A percentile compares a stretch with the other conserved stretches of the same genome.
These are phyloP conservation scores for Myiopsitta monachus DNA, from an alignment of 2,113 vertebrate species.

Conservation along the genomic window DNA sequence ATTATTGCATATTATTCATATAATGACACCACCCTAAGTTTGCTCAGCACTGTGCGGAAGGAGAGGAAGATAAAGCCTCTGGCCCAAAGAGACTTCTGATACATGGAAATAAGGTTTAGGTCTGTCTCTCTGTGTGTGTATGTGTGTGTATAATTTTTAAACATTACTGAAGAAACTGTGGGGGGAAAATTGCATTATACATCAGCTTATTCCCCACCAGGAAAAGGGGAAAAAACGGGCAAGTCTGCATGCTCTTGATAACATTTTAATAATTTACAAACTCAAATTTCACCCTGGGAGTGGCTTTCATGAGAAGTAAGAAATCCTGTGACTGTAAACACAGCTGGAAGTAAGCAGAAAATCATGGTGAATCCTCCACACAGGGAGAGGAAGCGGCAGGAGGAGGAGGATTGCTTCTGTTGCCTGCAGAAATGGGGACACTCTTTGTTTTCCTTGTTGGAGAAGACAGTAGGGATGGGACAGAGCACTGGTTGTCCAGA, in stretches of 20 bases:
- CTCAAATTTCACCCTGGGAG: conserved; percentile 60
- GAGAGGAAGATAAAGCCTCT: conserved; percentile 12
- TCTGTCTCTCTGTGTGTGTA: not conserved
- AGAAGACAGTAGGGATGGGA: not conserved
- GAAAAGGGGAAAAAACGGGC: not conserved
- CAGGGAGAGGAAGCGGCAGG: not conserved
- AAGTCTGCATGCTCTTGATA: conserved; percentile 62
- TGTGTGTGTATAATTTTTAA: conserved; percentile 16
- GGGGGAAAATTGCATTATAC: conserved; percentile 56
- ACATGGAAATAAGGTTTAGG: conserved; percentile 50
- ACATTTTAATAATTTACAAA: conserved; percentile 73
- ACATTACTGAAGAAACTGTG: conserved; percentile 51
- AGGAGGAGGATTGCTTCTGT: fast-evolving
- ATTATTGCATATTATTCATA: conserved; percentile 54
- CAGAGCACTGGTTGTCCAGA: not conserved
- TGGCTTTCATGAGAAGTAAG: conserved; percentile 53
- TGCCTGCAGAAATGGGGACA: not conserved
- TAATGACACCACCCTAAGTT: not conserved
- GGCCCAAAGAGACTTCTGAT: conserved; percentile 33
- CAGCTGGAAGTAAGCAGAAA: conserved; percentile 23
- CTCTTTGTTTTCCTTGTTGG: not conserved
- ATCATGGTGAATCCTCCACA: not conserved
- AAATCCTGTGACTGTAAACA: conserved; percentile 53
- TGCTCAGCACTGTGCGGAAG: not conserved
- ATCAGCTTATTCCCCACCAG: conserved; percentile 57